phyloP scores from a whole-genome alignment of 2,113 vertebrate species.

The Bolborhynchus lineola region DNA sequence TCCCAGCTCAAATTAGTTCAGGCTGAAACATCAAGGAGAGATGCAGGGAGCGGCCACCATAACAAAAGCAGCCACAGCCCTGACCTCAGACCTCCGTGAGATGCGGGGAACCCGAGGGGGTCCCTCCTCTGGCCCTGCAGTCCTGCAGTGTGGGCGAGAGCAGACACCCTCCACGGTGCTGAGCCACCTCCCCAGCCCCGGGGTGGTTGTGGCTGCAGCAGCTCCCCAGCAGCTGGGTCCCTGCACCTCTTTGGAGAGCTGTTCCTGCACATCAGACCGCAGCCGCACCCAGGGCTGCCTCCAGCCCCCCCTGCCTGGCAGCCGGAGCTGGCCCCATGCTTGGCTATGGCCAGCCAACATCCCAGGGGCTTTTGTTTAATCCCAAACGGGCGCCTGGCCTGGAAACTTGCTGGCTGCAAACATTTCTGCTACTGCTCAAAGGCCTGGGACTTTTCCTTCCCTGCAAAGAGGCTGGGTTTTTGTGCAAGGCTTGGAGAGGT shows the following conservation, averaged over 20 bases:
- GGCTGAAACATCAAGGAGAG: constrained; percentile 43
- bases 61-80: background rate
- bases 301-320: background rate
- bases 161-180: background rate
- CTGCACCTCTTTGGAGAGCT: background rate
- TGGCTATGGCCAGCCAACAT: background rate
- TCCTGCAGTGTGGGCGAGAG: background rate
- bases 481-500: background rate
- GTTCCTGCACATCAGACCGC: background rate
- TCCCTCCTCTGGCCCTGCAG: background rate
- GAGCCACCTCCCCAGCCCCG: background rate
- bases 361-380: constrained; percentile 9
- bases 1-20: constrained; percentile 63
- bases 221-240: accelerated
- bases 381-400: background rate
- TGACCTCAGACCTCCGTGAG: background rate
- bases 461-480: background rate
- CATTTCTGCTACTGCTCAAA: constrained; percentile 4
- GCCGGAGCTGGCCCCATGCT: background rate
- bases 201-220: background rate
- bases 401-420: constrained; percentile 39
- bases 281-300: background rate
- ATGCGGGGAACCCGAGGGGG: background rate
- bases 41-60: background rate
- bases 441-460: background rate